Evolutionary conservation across 2,888 invertebrate genomes (phyloP).

Genomic region (Microdon myrmicae): DNA sequence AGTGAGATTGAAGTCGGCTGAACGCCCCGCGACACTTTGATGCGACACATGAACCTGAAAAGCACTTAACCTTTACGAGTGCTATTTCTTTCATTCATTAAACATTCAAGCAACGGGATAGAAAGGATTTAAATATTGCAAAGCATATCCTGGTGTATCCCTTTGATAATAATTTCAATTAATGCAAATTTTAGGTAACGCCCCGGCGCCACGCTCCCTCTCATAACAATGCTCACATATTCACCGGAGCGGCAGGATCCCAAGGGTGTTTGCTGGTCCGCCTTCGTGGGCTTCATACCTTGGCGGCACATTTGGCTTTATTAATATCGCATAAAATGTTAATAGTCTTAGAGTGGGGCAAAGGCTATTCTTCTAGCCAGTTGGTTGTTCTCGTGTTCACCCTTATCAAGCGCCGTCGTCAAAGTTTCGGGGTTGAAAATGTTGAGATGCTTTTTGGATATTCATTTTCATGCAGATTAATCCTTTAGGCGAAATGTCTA

Average conservation of each 20-base stretch:
- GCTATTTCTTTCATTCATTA: too few relatives aligned
- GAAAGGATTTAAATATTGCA: conserved; percentile 45
- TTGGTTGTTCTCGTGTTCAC: conserved; percentile 1
- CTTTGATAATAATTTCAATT: conserved; percentile 52
- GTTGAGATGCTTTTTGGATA: too few relatives aligned
- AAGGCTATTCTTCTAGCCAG: conserved; percentile 8
- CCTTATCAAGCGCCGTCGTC: background rate
- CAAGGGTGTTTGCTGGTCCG: too few relatives aligned
- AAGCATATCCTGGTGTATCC: conserved; percentile 14
- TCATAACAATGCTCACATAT: conserved; percentile 2
- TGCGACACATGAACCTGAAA: conserved; percentile 42
- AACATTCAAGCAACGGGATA: too few relatives aligned
- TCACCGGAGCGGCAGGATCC: conserved; percentile 9
- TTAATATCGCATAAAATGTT: conserved; percentile 50
- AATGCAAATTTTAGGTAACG: conserved; percentile 40
- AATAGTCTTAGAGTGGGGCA: conserved; percentile 27
- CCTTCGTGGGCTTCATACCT: too few relatives aligned
- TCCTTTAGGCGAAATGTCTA: conserved; percentile 41
- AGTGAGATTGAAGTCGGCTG: conserved; percentile 31
- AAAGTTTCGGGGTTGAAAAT: conserved; percentile 16
- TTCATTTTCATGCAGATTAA: conserved; percentile 50
- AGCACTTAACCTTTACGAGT: conserved; percentile 51
- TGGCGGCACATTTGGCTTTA: conserved; percentile 37
- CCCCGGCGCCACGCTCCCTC: conserved; percentile 16
- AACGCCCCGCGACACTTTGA: conserved; percentile 20